Evolutionary conservation across 1,140 invertebrate species (phyloP).

Genomic region (Drosophila tani): DNA sequence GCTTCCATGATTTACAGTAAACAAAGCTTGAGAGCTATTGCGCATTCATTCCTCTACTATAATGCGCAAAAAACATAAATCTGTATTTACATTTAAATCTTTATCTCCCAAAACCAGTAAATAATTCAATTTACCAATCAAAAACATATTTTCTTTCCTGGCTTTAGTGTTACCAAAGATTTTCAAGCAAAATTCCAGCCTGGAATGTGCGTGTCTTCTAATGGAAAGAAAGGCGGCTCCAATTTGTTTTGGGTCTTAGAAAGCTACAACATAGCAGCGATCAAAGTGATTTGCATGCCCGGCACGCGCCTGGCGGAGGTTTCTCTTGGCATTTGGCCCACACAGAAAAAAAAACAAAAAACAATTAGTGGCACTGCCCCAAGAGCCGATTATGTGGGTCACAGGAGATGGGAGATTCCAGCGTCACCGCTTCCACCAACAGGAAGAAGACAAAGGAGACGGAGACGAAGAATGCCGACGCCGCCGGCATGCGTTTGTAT

Average conservation of each 20-base stretch:
- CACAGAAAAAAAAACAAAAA: background rate
- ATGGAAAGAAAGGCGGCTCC: background rate
- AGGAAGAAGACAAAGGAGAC: constrained; percentile 7
- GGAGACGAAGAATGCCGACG: constrained; percentile 41
- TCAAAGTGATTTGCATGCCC: constrained; percentile 15
- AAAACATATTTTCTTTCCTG: background rate
- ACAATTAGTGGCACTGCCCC: background rate
- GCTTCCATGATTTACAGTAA: background rate
- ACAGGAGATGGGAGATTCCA: constrained; percentile 4
- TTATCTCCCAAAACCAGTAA: background rate
- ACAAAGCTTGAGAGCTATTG: no score
- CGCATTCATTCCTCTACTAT: no score
- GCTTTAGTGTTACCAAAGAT: no score
- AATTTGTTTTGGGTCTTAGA: constrained; percentile 19
- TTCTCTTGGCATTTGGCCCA: constrained; percentile 16
- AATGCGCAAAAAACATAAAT: no score
- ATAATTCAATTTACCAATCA: background rate
- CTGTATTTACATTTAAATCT: background rate
- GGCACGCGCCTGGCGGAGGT: constrained; percentile 20
- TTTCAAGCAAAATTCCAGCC: no score
- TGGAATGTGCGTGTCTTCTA: background rate
- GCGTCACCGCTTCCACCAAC: background rate
- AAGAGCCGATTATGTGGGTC: constrained; percentile 20
- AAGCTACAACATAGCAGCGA: background rate
- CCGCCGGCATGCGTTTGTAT: constrained; percentile 41